A percentile compares a stretch with the other conserved stretches of the same genome.
phyloP scores from a whole-genome alignment of 2,113 vertebrate species.

The Megaceryle maxima region DNA sequence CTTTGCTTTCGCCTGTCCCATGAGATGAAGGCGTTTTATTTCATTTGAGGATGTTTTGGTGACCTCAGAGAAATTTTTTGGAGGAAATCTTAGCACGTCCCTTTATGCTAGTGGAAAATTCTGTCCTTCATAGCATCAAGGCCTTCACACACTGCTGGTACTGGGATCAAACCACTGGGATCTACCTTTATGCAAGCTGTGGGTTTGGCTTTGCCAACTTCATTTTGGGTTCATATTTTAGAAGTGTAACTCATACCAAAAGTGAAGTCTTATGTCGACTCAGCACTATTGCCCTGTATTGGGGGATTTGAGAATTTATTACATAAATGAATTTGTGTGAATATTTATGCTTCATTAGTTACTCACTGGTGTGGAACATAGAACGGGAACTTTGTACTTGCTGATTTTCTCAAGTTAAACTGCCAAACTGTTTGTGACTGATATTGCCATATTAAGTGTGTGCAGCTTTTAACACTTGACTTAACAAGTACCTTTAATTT shows the following conservation, averaged over 20 bases:
- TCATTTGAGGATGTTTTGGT: not conserved
- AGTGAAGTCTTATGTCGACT: not conserved
- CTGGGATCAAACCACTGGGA: not conserved
- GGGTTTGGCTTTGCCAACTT: slow-evolving; percentile 4
- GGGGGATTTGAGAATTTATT: slow-evolving; percentile 53
- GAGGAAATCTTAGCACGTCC: not conserved
- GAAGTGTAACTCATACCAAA: not conserved
- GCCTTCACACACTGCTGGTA: not conserved
- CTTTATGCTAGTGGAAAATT: not conserved
- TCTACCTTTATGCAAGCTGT: not conserved
- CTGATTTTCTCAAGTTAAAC: slow-evolving; percentile 64
- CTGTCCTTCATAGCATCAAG: not conserved
- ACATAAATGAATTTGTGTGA: slow-evolving; percentile 51
- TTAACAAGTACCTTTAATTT: slow-evolving; percentile 82
- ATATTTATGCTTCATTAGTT: slow-evolving; percentile 66
- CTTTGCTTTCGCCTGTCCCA: not conserved
- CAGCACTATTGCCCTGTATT: slow-evolving; percentile 17
- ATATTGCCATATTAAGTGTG: slow-evolving; percentile 59
- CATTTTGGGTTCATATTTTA: not conserved
- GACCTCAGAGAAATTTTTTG: not conserved
- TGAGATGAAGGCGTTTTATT: not conserved
- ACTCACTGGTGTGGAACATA: slow-evolving; percentile 57
- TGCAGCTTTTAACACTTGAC: slow-evolving; percentile 77
- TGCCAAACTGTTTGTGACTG: slow-evolving; percentile 48
- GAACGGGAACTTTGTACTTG: slow-evolving; percentile 63